phyloP scores from a whole-genome alignment of 2,113 vertebrate species.

The Eulemur rufifrons region DNA sequence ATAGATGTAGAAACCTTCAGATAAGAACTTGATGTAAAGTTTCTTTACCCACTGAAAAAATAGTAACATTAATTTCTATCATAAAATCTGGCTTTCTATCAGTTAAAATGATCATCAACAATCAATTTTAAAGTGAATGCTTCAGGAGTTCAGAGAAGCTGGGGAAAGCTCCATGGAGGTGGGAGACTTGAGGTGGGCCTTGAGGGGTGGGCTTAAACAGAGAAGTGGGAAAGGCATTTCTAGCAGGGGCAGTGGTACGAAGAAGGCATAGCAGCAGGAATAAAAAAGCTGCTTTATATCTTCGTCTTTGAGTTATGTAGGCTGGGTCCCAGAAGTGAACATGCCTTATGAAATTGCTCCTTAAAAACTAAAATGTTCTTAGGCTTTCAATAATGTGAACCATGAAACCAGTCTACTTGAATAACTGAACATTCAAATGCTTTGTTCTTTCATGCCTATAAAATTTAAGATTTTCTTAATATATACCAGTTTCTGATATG shows the following conservation, averaged over 20 bases:
- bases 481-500: not conserved
- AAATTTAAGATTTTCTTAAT: not conserved
- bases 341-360: not conserved
- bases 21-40: not conserved
- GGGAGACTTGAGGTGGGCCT: not conserved
- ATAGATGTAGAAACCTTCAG: not conserved
- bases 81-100: slow-evolving; percentile 8
- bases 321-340: not conserved
- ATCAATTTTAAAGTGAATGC: not conserved
- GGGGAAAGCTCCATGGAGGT: not conserved
- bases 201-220: not conserved
- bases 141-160: not conserved
- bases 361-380: not conserved
- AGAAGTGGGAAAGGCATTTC: not conserved
- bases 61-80: not conserved
- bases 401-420: not conserved
- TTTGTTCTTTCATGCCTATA: not conserved
- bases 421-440: not conserved
- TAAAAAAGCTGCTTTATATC: no score
- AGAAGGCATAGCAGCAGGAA: not conserved
- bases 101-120: not conserved
- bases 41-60: slow-evolving; percentile 37
- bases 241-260: not conserved
- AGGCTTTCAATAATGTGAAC: not conserved
- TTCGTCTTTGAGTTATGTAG: not conserved